A percentile compares a stretch with the other conserved stretches of the same genome.
Evolutionary conservation across 1,140 invertebrate species (phyloP).

Genomic region (Penaeus indicus): DNA sequence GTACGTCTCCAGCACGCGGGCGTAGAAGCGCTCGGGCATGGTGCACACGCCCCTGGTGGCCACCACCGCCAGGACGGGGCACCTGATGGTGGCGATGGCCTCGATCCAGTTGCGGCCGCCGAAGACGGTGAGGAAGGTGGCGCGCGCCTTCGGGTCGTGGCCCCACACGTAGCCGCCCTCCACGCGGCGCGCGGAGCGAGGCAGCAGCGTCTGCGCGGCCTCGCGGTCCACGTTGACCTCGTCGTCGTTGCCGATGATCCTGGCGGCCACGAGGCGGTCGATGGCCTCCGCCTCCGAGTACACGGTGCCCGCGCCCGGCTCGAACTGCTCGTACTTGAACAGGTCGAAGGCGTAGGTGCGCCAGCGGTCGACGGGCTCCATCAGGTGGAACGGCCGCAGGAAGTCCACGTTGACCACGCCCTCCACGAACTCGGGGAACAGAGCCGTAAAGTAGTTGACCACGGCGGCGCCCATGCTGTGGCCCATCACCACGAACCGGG

Average conservation of each 20-base stretch:
- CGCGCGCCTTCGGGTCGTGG: neutral
- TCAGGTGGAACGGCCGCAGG: neutral
- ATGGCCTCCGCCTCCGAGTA: slow-evolving; percentile 2
- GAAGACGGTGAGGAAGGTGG: neutral
- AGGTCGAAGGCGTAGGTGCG: neutral
- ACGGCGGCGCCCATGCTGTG: slow-evolving; percentile 20
- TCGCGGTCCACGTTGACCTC: neutral
- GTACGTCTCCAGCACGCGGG: neutral
- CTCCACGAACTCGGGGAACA: slow-evolving; percentile 4
- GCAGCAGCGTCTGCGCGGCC: neutral
- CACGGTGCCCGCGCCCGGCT: neutral
- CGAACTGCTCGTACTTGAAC: neutral
- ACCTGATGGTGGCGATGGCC: neutral
- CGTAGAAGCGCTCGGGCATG: neutral
- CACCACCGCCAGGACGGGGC: neutral
- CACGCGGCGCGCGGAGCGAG: neutral
- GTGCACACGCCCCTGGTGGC: neutral
- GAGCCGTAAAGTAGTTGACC: neutral
- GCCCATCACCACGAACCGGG: neutral
- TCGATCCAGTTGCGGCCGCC: neutral
- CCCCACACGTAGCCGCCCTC: neutral
- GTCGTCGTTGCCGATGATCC: neutral
- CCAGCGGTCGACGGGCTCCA: neutral
- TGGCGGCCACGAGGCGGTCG: neutral
- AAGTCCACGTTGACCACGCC: neutral